Percentiles rank a stretch among this genome's conserved stretches.
phyloP scores from a whole-genome alignment of 2,888 invertebrate species.

The Ophonus ardosiacus region DNA sequence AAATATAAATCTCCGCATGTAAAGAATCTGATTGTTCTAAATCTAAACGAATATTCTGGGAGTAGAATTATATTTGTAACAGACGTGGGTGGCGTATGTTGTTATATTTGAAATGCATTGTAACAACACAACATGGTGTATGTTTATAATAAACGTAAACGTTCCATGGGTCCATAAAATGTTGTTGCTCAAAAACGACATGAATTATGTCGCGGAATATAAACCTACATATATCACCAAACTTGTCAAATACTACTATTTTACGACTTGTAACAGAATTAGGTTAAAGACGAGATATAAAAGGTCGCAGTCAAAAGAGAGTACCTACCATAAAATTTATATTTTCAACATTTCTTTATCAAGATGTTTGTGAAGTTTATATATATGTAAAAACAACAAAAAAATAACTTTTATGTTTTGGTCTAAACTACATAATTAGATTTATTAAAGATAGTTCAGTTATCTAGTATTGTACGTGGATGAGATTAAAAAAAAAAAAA shows the following conservation, averaged over 20 bases:
- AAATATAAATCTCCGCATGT: neutral
- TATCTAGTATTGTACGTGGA: too few species aligned
- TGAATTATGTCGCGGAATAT: constrained; percentile 6
- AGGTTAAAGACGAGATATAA: neutral
- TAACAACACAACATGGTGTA: neutral
- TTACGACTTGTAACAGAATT: neutral
- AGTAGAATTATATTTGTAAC: neutral
- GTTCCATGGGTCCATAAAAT: constrained; percentile 23
- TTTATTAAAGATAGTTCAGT: too few species aligned
- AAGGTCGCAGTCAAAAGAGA: neutral
- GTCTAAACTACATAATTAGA: too few species aligned
- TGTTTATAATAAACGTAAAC: constrained; percentile 40
- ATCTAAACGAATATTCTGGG: neutral
- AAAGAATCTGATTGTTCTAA: neutral
- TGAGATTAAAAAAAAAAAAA: too few species aligned
- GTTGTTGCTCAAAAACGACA: constrained; percentile 22
- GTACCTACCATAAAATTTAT: neutral
- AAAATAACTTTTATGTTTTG: too few species aligned
- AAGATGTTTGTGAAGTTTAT: too few species aligned
- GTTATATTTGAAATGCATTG: constrained; percentile 23
- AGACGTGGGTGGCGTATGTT: constrained; percentile 14
- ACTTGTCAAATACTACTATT: neutral
- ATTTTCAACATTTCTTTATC: too few species aligned
- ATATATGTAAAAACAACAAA: too few species aligned
- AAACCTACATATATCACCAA: neutral